Percentiles rank a stretch among this genome's conserved stretches.
These are phyloP conservation scores for Pectinophora gossypiella DNA, from an alignment of 1,140 invertebrate genomes.

Conservation along the genomic window DNA sequence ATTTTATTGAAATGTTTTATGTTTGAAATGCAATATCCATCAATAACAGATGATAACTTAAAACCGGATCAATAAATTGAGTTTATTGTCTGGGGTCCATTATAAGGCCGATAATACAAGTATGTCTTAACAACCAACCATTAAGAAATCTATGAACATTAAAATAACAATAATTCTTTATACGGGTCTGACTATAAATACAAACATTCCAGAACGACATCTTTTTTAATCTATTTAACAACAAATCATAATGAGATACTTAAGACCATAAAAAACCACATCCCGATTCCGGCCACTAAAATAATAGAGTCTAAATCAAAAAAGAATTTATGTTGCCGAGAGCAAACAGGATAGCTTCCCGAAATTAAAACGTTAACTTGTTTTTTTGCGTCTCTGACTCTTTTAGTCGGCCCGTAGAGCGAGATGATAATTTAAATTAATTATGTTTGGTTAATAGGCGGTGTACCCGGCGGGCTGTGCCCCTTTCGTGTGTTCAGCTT, in stretches of 20 bases:
- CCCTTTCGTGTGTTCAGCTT: too few relatives aligned
- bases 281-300: slow-evolving; percentile 22
- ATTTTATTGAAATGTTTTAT: neutral
- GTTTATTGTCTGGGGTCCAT: neutral
- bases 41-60: neutral
- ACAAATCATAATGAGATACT: slow-evolving; percentile 24
- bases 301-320: slow-evolving; percentile 50
- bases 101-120: neutral
- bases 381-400: slow-evolving; percentile 25
- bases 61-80: neutral
- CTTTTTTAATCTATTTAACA: slow-evolving; percentile 5
- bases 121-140: slow-evolving; percentile 1
- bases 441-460: slow-evolving; percentile 60
- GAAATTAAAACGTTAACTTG: slow-evolving; percentile 42
- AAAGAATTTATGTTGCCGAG: slow-evolving; percentile 29
- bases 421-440: slow-evolving; percentile 55
- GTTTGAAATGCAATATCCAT: neutral
- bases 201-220: slow-evolving; percentile 6
- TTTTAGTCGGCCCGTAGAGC: slow-evolving; percentile 5
- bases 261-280: slow-evolving; percentile 21
- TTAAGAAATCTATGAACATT: slow-evolving; percentile 5
- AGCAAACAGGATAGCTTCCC: slow-evolving; percentile 32
- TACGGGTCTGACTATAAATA: slow-evolving; percentile 13
- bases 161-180: slow-evolving; percentile 18
- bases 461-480: slow-evolving; percentile 13